These are phyloP conservation scores for Carcharodon carcharias DNA, from an alignment of 2,797 vertebrate genomes.

Conservation along the genomic window DNA sequence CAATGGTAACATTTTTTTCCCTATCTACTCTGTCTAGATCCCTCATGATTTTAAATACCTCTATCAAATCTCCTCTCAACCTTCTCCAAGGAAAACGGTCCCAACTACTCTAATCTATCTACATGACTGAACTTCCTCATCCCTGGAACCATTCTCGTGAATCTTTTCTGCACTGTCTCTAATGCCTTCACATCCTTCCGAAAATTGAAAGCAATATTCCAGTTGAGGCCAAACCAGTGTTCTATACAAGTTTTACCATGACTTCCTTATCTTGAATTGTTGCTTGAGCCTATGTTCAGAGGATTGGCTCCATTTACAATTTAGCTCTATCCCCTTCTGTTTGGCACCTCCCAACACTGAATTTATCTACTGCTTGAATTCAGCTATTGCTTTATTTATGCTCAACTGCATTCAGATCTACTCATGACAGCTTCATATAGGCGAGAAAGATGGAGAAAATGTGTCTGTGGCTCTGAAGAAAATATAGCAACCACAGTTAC, in stretches of 20 bases:
- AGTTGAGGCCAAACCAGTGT: background rate
- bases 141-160: background rate
- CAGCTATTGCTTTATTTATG: background rate
- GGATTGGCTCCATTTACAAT: background rate
- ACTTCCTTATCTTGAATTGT: background rate
- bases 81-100: background rate
- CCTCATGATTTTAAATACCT: background rate
- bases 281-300: background rate
- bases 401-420: background rate
- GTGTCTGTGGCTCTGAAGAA: background rate
- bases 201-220: background rate
- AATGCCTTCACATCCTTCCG: background rate
- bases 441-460: background rate
- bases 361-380: constrained; percentile 8
- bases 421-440: background rate
- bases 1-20: background rate
- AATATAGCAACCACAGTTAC: background rate
- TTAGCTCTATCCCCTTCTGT: background rate
- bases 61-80: background rate
- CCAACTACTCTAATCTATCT: background rate
- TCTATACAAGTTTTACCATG: background rate
- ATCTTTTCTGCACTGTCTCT: background rate
- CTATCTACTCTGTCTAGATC: background rate
- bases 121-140: background rate
- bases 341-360: background rate